Conservation (phyloP, 53 echinoderm and acorn worm species). For the Astropecten irregularis region DNA sequence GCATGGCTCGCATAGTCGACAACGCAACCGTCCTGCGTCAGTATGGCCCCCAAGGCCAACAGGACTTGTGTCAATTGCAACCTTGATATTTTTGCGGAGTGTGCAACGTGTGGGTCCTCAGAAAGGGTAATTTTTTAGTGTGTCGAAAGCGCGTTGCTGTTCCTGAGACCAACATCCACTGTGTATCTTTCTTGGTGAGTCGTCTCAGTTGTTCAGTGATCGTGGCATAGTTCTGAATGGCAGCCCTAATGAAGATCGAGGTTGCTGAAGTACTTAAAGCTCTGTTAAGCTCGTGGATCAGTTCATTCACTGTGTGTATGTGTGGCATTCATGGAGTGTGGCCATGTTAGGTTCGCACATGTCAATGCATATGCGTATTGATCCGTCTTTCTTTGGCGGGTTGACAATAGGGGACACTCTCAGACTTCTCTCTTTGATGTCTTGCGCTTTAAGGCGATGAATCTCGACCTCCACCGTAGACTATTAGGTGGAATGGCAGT, state of each 20-base stretch:
- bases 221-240: constrained; percentile 37
- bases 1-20: constrained; percentile 59
- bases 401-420: constrained; percentile 62
- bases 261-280: constrained; percentile 59
- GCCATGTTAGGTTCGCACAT: constrained; percentile 68
- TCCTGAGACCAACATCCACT: constrained; percentile 22
- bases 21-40: constrained; percentile 21
- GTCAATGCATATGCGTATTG: constrained; percentile 58
- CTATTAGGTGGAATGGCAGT: constrained; percentile 28
- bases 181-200: constrained; percentile 1
- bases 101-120: constrained; percentile 42
- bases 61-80: constrained; percentile 40
- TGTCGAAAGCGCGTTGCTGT: constrained; percentile 16
- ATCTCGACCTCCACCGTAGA: constrained; percentile 40
- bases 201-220: constrained; percentile 40
- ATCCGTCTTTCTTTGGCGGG: constrained; percentile 46
- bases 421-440: constrained; percentile 52
- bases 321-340: constrained; percentile 55
- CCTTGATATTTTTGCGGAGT: constrained; percentile 39
- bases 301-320: constrained; percentile 41
- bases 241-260: constrained; percentile 58
- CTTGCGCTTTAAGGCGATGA: constrained; percentile 8
- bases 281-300: constrained; percentile 56
- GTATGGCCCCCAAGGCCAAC: constrained; percentile 30
- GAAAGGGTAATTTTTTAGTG: constrained; percentile 33